Conservation (phyloP, 2,113 vertebrate genomes). For the Hystrix cristata region DNA sequence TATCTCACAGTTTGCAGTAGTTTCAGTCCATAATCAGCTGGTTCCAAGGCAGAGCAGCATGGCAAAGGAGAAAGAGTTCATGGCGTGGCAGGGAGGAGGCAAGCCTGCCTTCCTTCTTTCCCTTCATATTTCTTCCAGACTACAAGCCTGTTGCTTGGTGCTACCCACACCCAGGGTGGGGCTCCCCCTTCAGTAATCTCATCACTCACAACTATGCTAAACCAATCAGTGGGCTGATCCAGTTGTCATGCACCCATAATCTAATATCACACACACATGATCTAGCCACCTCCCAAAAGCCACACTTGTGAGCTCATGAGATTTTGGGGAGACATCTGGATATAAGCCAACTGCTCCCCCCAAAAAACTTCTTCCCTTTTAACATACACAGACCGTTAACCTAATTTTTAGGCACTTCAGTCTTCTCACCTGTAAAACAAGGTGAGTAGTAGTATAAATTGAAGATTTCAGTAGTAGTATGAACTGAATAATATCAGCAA, state of each 20-base stretch:
- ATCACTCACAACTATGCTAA: neutral
- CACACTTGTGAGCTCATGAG: neutral
- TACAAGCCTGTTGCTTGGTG: neutral
- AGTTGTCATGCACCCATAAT: neutral
- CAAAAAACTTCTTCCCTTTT: neutral
- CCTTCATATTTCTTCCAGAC: neutral
- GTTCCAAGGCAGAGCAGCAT: neutral
- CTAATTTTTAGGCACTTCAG: neutral
- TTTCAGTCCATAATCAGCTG: neutral
- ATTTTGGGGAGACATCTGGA: neutral
- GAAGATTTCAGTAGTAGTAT: neutral
- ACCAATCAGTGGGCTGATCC: neutral
- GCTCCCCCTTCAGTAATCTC: neutral
- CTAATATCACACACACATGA: neutral
- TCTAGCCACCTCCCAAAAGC: neutral
- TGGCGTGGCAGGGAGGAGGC: neutral
- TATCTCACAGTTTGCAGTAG: neutral
- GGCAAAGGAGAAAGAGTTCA: neutral
- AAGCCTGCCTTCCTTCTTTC: neutral
- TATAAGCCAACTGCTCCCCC: neutral
- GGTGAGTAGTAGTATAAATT: neutral
- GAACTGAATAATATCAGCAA: neutral
- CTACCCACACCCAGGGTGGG: neutral
- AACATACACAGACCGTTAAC: neutral
- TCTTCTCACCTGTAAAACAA: conserved; percentile 49